These are phyloP conservation scores for Aethes cnicana DNA, from an alignment of 2,888 invertebrate species.

Conservation along the genomic window DNA sequence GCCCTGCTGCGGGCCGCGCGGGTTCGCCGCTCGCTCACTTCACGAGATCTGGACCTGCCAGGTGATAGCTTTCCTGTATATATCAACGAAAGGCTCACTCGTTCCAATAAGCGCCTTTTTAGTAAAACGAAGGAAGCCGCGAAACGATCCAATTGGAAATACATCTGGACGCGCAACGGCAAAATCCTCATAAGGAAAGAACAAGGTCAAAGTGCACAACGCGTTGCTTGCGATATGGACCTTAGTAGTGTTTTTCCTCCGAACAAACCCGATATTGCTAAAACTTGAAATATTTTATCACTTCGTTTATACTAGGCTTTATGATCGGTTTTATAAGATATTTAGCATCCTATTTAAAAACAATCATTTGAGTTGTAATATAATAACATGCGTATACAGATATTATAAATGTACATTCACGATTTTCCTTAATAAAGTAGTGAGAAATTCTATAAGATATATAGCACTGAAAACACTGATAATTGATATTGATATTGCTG, in stretches of 20 bases:
- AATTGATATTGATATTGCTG: no score
- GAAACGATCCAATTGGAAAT: conserved; percentile 14
- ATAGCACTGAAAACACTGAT: no score
- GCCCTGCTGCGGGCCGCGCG: neutral
- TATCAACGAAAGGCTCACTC: conserved; percentile 24
- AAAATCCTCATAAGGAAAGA: conserved; percentile 22
- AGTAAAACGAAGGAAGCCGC: conserved; percentile 23
- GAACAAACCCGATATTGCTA: no score
- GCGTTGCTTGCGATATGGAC: conserved; percentile 2
- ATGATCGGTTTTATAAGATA: no score
- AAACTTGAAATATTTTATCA: no score
- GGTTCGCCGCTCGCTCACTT: neutral
- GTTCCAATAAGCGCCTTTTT: conserved; percentile 9
- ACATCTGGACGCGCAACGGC: conserved; percentile 28
- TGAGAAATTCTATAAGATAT: no score
- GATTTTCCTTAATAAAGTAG: no score
- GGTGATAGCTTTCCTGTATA: conserved; percentile 4
- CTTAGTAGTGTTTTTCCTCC: conserved; percentile 3
- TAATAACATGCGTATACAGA: no score
- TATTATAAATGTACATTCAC: no score
- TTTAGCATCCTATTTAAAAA: no score
- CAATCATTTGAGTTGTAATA: no score
- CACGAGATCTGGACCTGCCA: neutral
- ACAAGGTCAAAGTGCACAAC: conserved; percentile 1
- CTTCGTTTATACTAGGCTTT: no score